phyloP scores from a whole-genome alignment of 2,888 invertebrate species.

The Andrena minutula region DNA sequence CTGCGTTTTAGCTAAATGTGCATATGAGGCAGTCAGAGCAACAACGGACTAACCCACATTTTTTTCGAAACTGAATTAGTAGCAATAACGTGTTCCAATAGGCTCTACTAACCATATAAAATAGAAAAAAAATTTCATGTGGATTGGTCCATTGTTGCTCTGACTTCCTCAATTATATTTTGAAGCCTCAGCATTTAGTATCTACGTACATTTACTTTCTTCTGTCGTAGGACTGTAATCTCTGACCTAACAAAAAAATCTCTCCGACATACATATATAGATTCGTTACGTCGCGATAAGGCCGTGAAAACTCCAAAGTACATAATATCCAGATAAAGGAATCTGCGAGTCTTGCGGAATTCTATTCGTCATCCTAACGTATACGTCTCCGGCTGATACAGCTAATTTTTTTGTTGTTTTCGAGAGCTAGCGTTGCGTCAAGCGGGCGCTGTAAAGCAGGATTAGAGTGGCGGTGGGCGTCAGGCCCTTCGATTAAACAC shows the following conservation, averaged over 20 bases:
- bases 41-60: no score
- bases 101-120: no score
- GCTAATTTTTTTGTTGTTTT: background rate
- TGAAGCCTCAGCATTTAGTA: no score
- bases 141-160: no score
- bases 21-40: no score
- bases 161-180: no score
- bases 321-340: background rate
- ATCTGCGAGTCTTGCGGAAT: no score
- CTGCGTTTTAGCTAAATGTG: no score
- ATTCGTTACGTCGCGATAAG: background rate
- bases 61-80: no score
- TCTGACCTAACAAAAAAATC: background rate
- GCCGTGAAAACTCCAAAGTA: no score
- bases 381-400: background rate
- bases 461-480: conserved; percentile 41
- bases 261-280: background rate
- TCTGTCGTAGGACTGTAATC: background rate
- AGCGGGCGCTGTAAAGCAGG: conserved; percentile 18
- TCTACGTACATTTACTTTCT: background rate
- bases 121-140: no score
- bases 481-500: conserved; percentile 77
- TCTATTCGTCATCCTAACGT: background rate
- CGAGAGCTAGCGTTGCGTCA: conserved; percentile 31
- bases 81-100: no score